Percentiles rank a stretch among this genome's conserved stretches.
Conservation (phyloP, 2,797 vertebrate genomes). For the Siniperca undulata region DNA sequence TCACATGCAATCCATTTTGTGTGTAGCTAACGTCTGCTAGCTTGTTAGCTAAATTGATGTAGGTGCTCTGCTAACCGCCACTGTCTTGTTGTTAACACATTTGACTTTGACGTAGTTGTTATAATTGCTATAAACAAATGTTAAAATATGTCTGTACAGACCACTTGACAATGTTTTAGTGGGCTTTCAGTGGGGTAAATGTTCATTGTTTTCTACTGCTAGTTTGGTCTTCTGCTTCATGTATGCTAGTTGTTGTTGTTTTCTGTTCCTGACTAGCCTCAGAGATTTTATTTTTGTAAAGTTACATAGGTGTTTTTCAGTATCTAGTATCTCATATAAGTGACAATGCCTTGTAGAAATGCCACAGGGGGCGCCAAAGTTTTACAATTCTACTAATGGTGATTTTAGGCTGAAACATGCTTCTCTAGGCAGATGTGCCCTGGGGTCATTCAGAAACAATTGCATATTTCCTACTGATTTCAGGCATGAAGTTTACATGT, state of each 20-base stretch:
- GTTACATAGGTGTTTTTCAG: not conserved
- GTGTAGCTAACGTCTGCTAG: not conserved
- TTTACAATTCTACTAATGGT: not conserved
- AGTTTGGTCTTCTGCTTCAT: not conserved
- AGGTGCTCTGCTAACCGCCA: not conserved
- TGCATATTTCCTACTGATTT: not conserved
- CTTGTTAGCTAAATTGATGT: not conserved
- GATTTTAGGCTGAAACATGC: not conserved
- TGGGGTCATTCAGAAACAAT: not conserved
- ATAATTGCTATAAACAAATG: not conserved
- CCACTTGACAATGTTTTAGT: not conserved
- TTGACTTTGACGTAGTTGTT: not conserved
- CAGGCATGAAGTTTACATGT: too few species aligned
- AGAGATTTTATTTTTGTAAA: not conserved
- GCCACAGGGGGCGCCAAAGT: not conserved
- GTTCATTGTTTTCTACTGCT: not conserved
- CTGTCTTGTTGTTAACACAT: not conserved
- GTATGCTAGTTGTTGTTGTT: not conserved
- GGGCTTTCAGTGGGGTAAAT: not conserved
- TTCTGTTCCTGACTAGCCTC: not conserved
- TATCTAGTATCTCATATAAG: not conserved
- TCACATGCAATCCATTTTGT: not conserved
- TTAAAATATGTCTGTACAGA: not conserved
- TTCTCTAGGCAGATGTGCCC: not conserved
- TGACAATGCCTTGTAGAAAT: not conserved